These are phyloP conservation scores for Astur gentilis DNA, from an alignment of 2,113 vertebrate species.

Conservation along the genomic window DNA sequence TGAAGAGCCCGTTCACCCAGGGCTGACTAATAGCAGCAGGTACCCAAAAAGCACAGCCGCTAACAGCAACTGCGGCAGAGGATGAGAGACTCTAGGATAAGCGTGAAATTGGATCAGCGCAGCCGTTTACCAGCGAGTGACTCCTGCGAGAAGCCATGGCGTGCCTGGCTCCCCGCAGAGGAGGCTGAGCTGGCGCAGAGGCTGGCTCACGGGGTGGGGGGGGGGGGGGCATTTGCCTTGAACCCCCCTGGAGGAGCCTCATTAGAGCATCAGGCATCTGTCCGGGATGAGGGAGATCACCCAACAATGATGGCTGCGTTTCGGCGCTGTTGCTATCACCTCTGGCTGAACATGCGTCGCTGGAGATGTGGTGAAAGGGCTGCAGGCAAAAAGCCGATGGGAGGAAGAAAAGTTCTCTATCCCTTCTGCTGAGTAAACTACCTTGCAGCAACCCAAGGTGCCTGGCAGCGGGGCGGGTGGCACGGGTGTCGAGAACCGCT, in stretches of 20 bases:
- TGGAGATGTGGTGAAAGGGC: fast-evolving
- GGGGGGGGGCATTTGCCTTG: not conserved
- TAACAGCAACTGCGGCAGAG: not conserved
- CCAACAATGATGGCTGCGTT: not conserved
- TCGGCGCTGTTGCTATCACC: fast-evolving
- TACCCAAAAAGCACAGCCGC: not conserved
- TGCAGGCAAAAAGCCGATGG: not conserved
- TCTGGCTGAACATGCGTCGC: fast-evolving
- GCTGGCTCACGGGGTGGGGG: fast-evolving
- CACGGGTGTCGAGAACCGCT: fast-evolving
- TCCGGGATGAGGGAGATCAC: not conserved
- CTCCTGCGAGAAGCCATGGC: fast-evolving
- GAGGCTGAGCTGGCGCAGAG: not conserved
- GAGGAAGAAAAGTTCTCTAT: not conserved
- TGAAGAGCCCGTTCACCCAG: not conserved
- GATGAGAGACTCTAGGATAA: not conserved
- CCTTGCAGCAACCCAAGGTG: not conserved
- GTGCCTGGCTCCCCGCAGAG: fast-evolving
- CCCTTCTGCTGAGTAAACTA: not conserved
- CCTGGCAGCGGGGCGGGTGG: fast-evolving
- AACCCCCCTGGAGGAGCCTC: not conserved
- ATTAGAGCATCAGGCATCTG: fast-evolving
- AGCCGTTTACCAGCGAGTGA: fast-evolving
- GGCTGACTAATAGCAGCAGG: not conserved
- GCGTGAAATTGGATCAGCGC: not conserved